A percentile compares a stretch with the other conserved stretches of the same genome.
Conservation (phyloP, 2,888 invertebrate species). For the Leptinotarsa juncta region DNA sequence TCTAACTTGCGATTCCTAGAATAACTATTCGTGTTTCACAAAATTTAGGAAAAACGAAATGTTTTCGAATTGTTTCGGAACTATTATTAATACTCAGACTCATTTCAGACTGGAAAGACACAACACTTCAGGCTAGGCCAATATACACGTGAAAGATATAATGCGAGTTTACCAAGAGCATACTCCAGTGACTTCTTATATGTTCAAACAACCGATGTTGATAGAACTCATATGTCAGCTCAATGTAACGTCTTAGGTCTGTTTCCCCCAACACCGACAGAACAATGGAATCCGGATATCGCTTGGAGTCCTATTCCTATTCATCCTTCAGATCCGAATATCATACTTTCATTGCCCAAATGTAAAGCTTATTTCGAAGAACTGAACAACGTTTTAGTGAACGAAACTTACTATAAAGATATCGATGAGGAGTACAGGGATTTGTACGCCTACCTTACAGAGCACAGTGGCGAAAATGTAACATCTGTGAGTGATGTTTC, state of each 20-base stretch:
- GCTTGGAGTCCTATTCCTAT: slow-evolving; percentile 81
- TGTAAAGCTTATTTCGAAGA: slow-evolving; percentile 23
- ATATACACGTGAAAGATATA: slow-evolving; percentile 77
- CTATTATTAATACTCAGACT: neutral
- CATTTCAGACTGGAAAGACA: slow-evolving; percentile 69
- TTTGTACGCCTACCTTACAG: slow-evolving; percentile 62
- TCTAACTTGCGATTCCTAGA: no score
- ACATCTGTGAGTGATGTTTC: neutral
- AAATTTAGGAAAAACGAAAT: no score
- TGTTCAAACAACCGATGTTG: slow-evolving; percentile 80
- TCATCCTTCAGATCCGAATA: slow-evolving; percentile 71
- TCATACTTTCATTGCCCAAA: slow-evolving; percentile 24
- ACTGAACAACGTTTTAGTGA: slow-evolving; percentile 7
- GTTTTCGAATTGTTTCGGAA: no score
- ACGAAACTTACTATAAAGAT: slow-evolving; percentile 57
- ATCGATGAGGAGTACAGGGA: slow-evolving; percentile 68
- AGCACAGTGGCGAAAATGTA: slow-evolving; percentile 21
- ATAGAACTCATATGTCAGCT: slow-evolving; percentile 88
- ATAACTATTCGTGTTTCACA: no score
- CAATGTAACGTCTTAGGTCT: slow-evolving; percentile 80
- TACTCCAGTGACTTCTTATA: slow-evolving; percentile 69
- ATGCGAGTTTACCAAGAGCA: slow-evolving; percentile 66
- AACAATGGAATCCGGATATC: slow-evolving; percentile 71
- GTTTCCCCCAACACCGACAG: slow-evolving; percentile 71
- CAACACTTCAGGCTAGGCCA: slow-evolving; percentile 79